phyloP scores from a whole-genome alignment of 2,888 invertebrate species.

The Cheilosia vulpina region DNA sequence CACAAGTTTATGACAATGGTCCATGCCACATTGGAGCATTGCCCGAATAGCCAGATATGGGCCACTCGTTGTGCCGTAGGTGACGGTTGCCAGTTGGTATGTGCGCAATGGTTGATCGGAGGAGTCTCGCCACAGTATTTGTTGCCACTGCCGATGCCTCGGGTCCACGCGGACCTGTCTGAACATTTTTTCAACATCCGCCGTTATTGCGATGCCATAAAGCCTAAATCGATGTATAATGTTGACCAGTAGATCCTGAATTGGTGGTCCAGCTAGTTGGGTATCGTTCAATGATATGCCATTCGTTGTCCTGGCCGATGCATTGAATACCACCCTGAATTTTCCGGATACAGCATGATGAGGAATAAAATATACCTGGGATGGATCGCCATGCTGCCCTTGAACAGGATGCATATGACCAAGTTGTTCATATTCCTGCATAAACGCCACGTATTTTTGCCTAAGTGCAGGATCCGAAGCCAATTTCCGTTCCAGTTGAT shows the following conservation, averaged over 20 bases:
- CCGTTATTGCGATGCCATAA: conserved; percentile 8
- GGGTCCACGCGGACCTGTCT: conserved; percentile 7
- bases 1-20: background rate
- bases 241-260: conserved; percentile 7
- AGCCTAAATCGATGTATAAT: conserved; percentile 7
- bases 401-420: conserved; percentile 6
- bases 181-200: conserved; percentile 17
- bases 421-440: conserved; percentile 2
- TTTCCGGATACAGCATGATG: conserved; percentile 56
- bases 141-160: conserved; percentile 17
- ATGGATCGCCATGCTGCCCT: background rate
- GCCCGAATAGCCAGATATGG: conserved; percentile 1
- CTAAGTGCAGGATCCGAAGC: conserved; percentile 1
- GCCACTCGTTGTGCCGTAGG: background rate
- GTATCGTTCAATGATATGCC: conserved; percentile 17
- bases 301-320: conserved; percentile 16
- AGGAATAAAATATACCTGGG: conserved; percentile 37
- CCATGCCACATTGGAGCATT: conserved; percentile 24
- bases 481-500: background rate
- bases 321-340: conserved; percentile 58
- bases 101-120: too few relatives aligned
- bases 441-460: background rate
- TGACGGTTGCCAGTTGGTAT: too few relatives aligned
- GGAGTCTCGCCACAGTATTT: background rate
- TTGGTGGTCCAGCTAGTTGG: background rate